Conservation (phyloP, 2,113 vertebrate species). For the Takifugu flavidus region DNA sequence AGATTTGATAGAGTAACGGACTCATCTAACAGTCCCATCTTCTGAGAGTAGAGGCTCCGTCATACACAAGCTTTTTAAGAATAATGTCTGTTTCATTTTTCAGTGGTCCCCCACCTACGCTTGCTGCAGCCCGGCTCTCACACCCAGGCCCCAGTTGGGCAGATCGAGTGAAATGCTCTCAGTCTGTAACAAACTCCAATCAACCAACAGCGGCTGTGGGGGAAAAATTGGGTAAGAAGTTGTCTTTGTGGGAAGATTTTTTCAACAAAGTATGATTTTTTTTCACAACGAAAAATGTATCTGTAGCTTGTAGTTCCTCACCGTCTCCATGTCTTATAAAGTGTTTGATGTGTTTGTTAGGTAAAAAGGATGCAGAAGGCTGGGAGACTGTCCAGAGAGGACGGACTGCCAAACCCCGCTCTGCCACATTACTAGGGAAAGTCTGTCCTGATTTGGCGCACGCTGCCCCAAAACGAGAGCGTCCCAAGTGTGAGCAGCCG, state of each 20-base stretch:
- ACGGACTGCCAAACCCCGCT: slow-evolving; percentile 87
- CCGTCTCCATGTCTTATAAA: background rate
- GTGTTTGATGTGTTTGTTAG: slow-evolving; percentile 53
- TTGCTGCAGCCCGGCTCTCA: slow-evolving; percentile 80
- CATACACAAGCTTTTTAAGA: background rate
- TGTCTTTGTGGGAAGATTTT: background rate
- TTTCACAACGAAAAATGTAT: background rate
- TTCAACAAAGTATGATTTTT: background rate
- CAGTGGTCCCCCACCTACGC: slow-evolving; percentile 81
- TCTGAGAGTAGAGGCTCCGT: slow-evolving; percentile 1
- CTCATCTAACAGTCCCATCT: slow-evolving; percentile 13
- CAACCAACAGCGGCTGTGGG: slow-evolving; percentile 45
- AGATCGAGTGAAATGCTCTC: slow-evolving; percentile 90
- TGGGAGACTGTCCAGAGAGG: slow-evolving; percentile 98
- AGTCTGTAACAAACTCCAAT: slow-evolving; percentile 65
- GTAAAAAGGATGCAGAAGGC: slow-evolving; percentile 89
- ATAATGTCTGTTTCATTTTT: slow-evolving; percentile 33
- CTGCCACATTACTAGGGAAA: slow-evolving; percentile 79
- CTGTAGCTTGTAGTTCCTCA: background rate
- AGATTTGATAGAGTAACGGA: background rate
- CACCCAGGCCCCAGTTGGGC: slow-evolving; percentile 92
- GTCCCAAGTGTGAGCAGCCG: slow-evolving; percentile 75
- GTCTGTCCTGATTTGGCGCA: slow-evolving; percentile 67
- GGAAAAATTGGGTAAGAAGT: slow-evolving; percentile 75
- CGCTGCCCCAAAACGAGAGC: slow-evolving; percentile 75